Percentiles rank a stretch among this genome's conserved stretches.
phyloP scores from a whole-genome alignment of 2,113 vertebrate species.

The Pollimyrus isidori region DNA sequence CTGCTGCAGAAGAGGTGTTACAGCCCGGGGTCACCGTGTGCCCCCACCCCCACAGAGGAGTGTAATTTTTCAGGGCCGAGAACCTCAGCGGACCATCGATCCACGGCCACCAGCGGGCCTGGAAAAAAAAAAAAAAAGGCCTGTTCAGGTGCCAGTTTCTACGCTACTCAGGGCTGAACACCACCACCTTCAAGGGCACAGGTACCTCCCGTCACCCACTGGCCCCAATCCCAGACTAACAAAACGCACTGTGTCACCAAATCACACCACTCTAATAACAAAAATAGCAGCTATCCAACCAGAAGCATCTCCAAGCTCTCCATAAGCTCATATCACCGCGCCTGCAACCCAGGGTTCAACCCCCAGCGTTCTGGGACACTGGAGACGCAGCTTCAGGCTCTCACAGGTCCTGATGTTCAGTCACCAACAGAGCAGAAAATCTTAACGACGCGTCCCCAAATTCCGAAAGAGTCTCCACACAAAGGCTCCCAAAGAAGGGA shows the following conservation, averaged over 20 bases:
- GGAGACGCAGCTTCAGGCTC: background rate
- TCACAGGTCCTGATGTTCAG: background rate
- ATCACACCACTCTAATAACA: background rate
- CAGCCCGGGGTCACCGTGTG: background rate
- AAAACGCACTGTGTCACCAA: background rate
- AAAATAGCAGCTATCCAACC: background rate
- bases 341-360: background rate
- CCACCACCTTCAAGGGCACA: background rate
- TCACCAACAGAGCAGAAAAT: background rate
- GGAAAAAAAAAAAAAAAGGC: background rate
- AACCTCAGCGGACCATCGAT: background rate
- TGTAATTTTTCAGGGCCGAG: background rate
- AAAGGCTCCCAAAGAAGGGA: slow-evolving; percentile 46
- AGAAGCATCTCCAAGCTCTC: background rate
- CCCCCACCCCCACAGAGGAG: background rate
- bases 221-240: background rate
- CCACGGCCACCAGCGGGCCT: background rate
- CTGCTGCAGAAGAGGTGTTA: background rate
- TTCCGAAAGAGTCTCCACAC: background rate
- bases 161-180: background rate
- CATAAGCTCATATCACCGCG: background rate
- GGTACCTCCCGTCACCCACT: background rate
- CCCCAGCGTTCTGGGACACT: background rate
- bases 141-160: background rate
- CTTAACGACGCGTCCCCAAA: background rate